Evolutionary conservation across 2,113 vertebrate species (phyloP), one percentile per base, ranked within the genome.

Genomic region (Clinocottus analis): DNA sequence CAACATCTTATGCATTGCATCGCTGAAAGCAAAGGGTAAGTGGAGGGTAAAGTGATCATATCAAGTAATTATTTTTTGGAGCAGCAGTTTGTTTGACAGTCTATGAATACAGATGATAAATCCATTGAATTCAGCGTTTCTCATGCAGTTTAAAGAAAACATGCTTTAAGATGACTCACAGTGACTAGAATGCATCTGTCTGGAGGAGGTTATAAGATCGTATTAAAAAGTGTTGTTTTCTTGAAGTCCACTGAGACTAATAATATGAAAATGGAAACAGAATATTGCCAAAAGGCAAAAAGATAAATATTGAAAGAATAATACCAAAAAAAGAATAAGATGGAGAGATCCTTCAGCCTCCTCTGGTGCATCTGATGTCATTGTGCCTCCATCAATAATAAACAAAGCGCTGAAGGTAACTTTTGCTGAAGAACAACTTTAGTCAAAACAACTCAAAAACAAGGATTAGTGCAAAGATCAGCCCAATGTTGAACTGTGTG

Each of bases 321-420:
- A 43, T 14, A 49, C 63, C n/a, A n/a, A n/a, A n/a, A 72, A 56
- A 64, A 64, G 4, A 39, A 39, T 13, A 53, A 12, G 11, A 71
- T 35, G 60, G 55, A 61, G 31, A 51, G 31, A 71, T 63, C 21
- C 16, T 23, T 75, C n/a, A 45, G 58, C 31, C 3, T 37, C 31
- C 39, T 31, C 19, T 56, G 51, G 47, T 71, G 55, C 43, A 37
- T 70, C 39, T 25, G 68, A 58, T 87, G 82, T 75, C 69, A 72
- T 68, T 72, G 68, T 79, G 55, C 55, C 79, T 89, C 53, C 75
- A 77, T 85, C 72, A 86, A 35, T 67, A 62, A 82, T 39, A 45
- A 81, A 56, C 63, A 81, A 31, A 63, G 33, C 49, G 29, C 47
- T 63, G 69, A 78, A 62, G 21, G 35, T 47, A 68, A 41, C 49